Percentiles rank a stretch among this genome's conserved stretches.
Evolutionary conservation across 2,113 vertebrate genomes (phyloP).

Genomic region (Syrrhaptes paradoxus): DNA sequence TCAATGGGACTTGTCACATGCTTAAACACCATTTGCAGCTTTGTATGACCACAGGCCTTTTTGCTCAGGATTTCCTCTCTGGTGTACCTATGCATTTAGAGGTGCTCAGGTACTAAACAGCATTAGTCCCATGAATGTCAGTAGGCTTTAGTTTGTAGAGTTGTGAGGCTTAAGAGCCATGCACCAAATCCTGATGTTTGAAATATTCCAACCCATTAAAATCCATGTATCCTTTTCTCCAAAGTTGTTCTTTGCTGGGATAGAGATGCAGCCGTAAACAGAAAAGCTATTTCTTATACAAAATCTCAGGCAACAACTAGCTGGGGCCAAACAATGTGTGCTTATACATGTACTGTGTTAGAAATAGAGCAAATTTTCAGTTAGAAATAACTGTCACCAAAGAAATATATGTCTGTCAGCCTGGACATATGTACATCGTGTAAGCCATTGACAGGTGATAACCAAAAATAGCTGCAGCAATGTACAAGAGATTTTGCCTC

Average conservation of each 20-base stretch:
- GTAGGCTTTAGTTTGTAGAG: background rate
- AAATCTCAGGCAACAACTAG: background rate
- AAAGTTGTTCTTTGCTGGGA: background rate
- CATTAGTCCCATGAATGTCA: background rate
- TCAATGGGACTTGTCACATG: background rate
- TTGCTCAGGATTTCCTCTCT: background rate
- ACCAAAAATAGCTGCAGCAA: background rate
- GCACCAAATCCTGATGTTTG: background rate
- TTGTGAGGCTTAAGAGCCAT: background rate
- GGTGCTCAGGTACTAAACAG: background rate
- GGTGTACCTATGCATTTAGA: background rate
- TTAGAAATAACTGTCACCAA: background rate
- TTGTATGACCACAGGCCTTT: background rate
- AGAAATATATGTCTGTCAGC: background rate
- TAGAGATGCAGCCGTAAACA: background rate
- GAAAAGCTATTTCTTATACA: background rate
- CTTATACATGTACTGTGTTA: background rate
- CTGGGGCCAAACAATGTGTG: background rate
- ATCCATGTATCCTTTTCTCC: background rate
- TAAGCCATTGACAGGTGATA: background rate
- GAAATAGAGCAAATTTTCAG: background rate
- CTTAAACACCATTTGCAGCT: background rate
- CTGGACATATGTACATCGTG: background rate
- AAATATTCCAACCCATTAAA: background rate
- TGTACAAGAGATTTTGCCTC: background rate